Evolutionary conservation across 2,888 invertebrate species (phyloP), one percentile per base, ranked within the genome.

Genomic region (Prenolepis imparis): DNA sequence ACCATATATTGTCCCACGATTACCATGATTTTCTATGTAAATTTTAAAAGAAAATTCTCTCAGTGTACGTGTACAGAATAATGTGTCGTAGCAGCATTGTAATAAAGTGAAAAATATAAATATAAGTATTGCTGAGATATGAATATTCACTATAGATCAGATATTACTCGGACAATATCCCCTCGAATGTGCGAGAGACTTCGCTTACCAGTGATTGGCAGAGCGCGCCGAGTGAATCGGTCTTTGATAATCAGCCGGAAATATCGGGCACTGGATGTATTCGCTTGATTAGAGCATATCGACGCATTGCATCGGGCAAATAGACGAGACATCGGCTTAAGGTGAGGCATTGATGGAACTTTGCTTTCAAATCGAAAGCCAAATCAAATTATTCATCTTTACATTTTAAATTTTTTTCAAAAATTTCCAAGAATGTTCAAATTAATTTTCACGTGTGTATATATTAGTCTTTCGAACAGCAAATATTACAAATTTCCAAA

Each of bases 201-300:
- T 18, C 12, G 32, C 48, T 74, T 28, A 48, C 3, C 44, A 48
- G 18, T 63, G 74, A 63, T 74, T 74, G 63, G 63, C 32, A 74
- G 74, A 74, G 48, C 18, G 44, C n/a, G 36, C 11, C 15, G 21
- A 48, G 74, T 18, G 73, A 74, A 32, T 15, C 9, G 15, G n/a
- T 41, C 74, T 63, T 63, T 44, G 44, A 63, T 74, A 63, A 74
- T 74, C 74, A 48, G 44, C 21, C 32, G 63, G 74, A 74, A 74
- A 63, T 74, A 63, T 63, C 44, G 21, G 1, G 15, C 48, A 21
- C 61, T 32, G 61, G 24, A 74, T 74, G 48, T 74, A 74, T 48
- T 63, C 36, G 36, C 63, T 63, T 48, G 74, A 74, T 74, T 74
- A 32, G 63, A 74, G 48, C 74, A 48, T 36, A 63, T 74, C 74